These are phyloP conservation scores for Orchestia grillus DNA, from an alignment of 1,140 invertebrate genomes.

Conservation along the genomic window DNA sequence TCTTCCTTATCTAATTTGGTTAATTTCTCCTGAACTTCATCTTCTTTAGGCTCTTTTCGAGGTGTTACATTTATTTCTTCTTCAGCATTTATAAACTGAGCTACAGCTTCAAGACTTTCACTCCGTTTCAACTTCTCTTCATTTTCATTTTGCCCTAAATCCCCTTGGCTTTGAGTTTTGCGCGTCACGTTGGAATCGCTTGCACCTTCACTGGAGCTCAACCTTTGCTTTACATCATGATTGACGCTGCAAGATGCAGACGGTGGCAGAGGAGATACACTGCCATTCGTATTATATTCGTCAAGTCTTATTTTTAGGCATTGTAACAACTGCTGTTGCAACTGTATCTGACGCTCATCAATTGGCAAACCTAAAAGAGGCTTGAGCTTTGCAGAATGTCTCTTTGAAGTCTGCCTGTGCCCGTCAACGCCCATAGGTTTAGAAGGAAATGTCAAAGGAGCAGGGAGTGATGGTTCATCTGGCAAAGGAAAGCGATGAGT, in stretches of 20 bases:
- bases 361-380: background rate
- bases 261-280: background rate
- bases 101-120: background rate
- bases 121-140: background rate
- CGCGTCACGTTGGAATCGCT: background rate
- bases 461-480: background rate
- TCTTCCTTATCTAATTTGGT: background rate
- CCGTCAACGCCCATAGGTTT: background rate
- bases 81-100: background rate
- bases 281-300: constrained; percentile 21
- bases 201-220: background rate
- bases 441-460: background rate
- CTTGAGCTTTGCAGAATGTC: background rate
- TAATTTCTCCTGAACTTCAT: background rate
- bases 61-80: background rate
- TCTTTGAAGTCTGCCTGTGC: background rate
- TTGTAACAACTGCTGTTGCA: constrained; percentile 22
- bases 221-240: background rate
- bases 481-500: background rate
- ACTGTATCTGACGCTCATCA: constrained; percentile 8
- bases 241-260: background rate
- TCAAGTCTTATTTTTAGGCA: background rate
- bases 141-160: background rate
- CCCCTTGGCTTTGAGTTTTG: too few relatives aligned
- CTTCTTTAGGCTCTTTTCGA: background rate